phyloP scores from a whole-genome alignment of 2,797 vertebrate genomes.

The Buceros bicornis region DNA sequence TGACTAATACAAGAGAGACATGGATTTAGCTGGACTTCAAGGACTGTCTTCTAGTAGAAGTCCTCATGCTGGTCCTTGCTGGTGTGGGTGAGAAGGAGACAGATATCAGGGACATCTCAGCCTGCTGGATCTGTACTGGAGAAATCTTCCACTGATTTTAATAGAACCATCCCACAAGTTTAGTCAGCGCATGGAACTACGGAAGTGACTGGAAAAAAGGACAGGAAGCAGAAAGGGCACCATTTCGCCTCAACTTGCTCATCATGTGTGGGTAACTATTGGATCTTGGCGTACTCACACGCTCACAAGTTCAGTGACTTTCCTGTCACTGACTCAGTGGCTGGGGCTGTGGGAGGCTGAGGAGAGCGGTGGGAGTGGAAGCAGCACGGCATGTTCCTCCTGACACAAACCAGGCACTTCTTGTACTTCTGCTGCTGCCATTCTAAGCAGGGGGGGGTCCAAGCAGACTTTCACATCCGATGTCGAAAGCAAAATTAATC shows the following conservation, averaged over 20 bases:
- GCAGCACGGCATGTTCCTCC: neutral
- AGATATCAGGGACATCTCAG: neutral
- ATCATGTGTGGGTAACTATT: neutral
- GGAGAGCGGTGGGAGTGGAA: neutral
- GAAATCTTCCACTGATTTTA: neutral
- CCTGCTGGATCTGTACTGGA: neutral
- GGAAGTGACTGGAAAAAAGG: neutral
- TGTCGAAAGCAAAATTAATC: slow-evolving; percentile 15
- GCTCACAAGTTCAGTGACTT: neutral
- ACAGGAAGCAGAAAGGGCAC: neutral
- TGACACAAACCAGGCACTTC: neutral
- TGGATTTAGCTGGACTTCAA: neutral
- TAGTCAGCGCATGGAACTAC: neutral
- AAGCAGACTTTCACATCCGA: neutral
- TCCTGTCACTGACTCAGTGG: neutral
- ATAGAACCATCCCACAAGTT: neutral
- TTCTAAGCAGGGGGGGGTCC: neutral
- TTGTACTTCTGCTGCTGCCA: neutral
- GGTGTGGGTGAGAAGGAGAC: neutral
- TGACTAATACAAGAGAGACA: neutral
- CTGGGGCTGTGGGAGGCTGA: neutral
- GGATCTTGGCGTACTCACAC: neutral
- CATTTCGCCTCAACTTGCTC: neutral
- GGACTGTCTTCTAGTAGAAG: neutral
- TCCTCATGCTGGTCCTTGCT: neutral